phyloP scores from a whole-genome alignment of 2,888 invertebrate genomes.

The Oscheius myriophilus region DNA sequence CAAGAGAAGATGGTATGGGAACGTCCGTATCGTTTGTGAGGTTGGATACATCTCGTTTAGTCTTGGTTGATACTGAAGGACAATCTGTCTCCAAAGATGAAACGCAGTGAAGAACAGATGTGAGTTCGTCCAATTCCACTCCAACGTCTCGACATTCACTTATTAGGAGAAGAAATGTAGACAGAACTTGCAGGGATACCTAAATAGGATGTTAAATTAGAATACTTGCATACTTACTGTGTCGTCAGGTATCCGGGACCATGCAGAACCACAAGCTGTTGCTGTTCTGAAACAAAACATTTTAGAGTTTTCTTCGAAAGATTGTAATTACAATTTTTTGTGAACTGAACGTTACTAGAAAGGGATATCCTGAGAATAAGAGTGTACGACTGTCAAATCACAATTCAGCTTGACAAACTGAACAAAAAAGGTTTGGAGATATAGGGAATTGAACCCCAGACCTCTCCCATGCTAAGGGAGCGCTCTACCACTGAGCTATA shows the following conservation, averaged over 20 bases:
- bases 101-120: slow-evolving; percentile 15
- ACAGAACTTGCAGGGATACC: slow-evolving; percentile 42
- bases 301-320: too few relatives aligned
- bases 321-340: too few relatives aligned
- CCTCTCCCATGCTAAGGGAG: slow-evolving; percentile 51
- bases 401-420: too few relatives aligned
- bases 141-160: slow-evolving; percentile 19
- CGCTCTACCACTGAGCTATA: slow-evolving; percentile 53
- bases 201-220: slow-evolving; percentile 7
- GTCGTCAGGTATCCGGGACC: slow-evolving; percentile 49
- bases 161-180: slow-evolving; percentile 35
- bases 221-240: slow-evolving; percentile 28
- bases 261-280: slow-evolving; percentile 44
- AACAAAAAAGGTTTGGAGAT: slow-evolving; percentile 25
- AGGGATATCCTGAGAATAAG: too few relatives aligned
- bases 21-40: neutral
- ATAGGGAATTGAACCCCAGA: slow-evolving; percentile 44
- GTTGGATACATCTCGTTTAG: neutral
- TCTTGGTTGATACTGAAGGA: slow-evolving; percentile 1
- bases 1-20: slow-evolving; percentile 12
- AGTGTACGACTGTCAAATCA: too few relatives aligned
- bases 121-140: slow-evolving; percentile 17
- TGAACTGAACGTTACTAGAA: too few relatives aligned
- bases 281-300: slow-evolving; percentile 30
- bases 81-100: slow-evolving; percentile 24